Conservation (phyloP, 2,797 vertebrate genomes). For the Channa striata region DNA sequence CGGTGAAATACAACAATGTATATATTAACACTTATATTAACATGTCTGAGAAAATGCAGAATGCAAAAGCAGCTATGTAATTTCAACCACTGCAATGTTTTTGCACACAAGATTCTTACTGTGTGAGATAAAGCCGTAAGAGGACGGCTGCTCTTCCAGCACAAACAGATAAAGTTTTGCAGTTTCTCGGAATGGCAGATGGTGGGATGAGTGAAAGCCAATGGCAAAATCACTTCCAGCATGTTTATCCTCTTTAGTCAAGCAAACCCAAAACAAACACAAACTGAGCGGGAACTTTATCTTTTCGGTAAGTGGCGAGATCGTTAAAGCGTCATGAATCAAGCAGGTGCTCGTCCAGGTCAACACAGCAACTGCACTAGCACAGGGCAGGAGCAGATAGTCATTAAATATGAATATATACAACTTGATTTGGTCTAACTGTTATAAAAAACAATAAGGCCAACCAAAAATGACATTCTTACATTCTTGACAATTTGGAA, state of each 20-base stretch:
- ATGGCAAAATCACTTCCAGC: slow-evolving; percentile 40
- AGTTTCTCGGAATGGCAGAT: slow-evolving; percentile 49
- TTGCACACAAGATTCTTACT: neutral
- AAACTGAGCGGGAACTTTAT: slow-evolving; percentile 8
- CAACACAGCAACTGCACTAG: neutral
- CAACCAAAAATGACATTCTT: neutral
- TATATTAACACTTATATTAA: neutral
- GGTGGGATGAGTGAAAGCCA: slow-evolving; percentile 41
- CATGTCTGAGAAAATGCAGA: neutral
- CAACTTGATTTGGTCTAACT: too few relatives aligned
- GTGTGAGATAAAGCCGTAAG: slow-evolving; percentile 14
- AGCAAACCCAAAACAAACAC: slow-evolving; percentile 42
- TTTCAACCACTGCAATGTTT: neutral
- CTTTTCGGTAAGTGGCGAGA: slow-evolving; percentile 1
- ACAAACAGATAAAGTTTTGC: slow-evolving; percentile 39
- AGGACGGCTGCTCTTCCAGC: slow-evolving; percentile 22
- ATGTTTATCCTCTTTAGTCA: slow-evolving; percentile 51
- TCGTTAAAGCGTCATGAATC: neutral
- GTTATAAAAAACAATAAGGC: too few relatives aligned
- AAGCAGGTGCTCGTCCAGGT: slow-evolving; percentile 6
- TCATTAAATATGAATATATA: neutral
- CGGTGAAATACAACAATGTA: neutral
- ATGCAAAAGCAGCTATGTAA: neutral
- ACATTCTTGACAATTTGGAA: neutral
- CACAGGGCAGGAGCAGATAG: neutral